Conservation (phyloP, 2,797 vertebrate genomes). For the Enteromius unitaeniatus region DNA sequence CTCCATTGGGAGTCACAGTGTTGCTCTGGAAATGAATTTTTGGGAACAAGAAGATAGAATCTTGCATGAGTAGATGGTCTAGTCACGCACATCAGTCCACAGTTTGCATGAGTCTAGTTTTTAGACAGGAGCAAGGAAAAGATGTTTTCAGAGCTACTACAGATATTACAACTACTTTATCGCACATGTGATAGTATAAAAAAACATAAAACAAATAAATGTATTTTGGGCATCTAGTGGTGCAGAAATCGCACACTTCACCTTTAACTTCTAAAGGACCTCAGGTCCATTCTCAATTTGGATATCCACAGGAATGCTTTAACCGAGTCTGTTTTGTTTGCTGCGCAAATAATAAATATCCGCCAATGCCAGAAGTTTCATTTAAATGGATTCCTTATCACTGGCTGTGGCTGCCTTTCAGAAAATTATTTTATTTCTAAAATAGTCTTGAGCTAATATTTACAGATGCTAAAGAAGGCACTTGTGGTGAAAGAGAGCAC, state of each 20-base stretch:
- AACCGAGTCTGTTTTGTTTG: constrained; percentile 30
- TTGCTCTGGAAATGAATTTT: neutral
- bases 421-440: constrained; percentile 39
- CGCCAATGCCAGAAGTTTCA: constrained; percentile 11
- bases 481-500: constrained; percentile 36
- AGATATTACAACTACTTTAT: neutral
- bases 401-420: constrained; percentile 26
- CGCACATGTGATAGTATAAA: neutral
- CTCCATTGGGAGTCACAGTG: neutral
- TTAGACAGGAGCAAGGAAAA: neutral
- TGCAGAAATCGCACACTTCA: constrained; percentile 7
- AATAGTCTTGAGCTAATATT: constrained; percentile 53
- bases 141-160: neutral
- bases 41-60: constrained; percentile 1
- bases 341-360: constrained; percentile 51
- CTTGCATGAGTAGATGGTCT: neutral
- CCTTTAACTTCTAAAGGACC: constrained; percentile 39
- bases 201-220: constrained; percentile 1
- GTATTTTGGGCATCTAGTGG: neutral
- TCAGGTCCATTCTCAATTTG: constrained; percentile 34
- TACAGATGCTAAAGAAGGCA: constrained; percentile 39
- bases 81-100: neutral
- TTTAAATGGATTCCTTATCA: constrained; percentile 44
- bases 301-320: constrained; percentile 50
- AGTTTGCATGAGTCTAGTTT: neutral